phyloP scores from a whole-genome alignment of 1,140 invertebrate genomes.

The Drosophila eugracilis region DNA sequence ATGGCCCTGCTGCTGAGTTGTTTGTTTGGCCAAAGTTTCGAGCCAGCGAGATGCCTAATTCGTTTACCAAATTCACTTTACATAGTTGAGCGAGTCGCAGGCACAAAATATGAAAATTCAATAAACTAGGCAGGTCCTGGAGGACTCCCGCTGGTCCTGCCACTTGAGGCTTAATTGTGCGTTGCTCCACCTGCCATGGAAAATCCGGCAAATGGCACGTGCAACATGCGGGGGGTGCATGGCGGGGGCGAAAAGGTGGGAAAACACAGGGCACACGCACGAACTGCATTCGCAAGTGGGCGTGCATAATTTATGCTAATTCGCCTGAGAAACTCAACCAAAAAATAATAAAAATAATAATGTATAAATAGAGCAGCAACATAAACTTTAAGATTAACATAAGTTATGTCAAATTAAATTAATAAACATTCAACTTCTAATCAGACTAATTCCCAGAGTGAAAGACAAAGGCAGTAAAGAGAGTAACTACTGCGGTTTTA shows the following conservation, averaged over 20 bases:
- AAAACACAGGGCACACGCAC: constrained; percentile 52
- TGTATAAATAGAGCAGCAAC: constrained; percentile 13
- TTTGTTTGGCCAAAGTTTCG: constrained; percentile 60
- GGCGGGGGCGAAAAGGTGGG: neutral
- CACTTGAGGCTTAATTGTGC: constrained; percentile 73
- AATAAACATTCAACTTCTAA: constrained; percentile 5
- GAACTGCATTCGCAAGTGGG: constrained; percentile 78
- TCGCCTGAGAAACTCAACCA: constrained; percentile 60
- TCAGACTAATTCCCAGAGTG: neutral
- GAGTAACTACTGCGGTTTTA: neutral
- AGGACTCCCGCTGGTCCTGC: constrained; percentile 37
- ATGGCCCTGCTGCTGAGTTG: constrained; percentile 21
- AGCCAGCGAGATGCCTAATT: constrained; percentile 70
- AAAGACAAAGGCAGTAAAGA: neutral
- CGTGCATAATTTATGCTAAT: constrained; percentile 83
- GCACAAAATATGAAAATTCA: constrained; percentile 78
- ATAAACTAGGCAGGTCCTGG: constrained; percentile 49
- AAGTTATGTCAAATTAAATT: constrained; percentile 9
- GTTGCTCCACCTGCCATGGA: constrained; percentile 50
- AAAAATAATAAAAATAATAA: constrained; percentile 33
- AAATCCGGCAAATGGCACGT: constrained; percentile 49
- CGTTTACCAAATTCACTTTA: constrained; percentile 71
- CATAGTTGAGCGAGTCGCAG: constrained; percentile 62
- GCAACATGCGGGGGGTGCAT: constrained; percentile 26
- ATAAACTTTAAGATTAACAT: constrained; percentile 43